phyloP scores from a whole-genome alignment of 1,140 invertebrate genomes.

The Drosophila azteca region DNA sequence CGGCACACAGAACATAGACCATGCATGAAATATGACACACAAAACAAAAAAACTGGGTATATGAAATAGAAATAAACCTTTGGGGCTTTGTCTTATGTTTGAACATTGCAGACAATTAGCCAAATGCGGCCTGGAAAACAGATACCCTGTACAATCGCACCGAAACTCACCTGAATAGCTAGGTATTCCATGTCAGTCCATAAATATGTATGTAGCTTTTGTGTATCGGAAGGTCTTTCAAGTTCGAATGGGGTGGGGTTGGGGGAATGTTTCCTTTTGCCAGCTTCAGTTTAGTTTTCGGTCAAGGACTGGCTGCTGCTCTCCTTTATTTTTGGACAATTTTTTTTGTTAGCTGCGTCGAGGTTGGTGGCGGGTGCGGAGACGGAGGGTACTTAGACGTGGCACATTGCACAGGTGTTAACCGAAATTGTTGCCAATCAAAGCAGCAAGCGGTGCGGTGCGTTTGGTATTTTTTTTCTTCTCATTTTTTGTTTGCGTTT shows the following conservation, averaged over 20 bases:
- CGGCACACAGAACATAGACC: conserved; percentile 38
- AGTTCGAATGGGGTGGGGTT: not conserved
- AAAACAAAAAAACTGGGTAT: conserved; percentile 7
- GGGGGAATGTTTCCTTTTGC: conserved; percentile 7
- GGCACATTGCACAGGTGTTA: conserved; percentile 41
- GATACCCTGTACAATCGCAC: no score
- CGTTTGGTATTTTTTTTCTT: conserved; percentile 10
- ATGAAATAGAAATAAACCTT: not conserved
- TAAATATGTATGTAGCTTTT: no score
- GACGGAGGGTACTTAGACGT: conserved; percentile 16
- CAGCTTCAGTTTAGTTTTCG: not conserved
- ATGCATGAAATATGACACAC: conserved; percentile 4
- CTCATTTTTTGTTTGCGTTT: conserved; percentile 1
- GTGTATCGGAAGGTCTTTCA: conserved; percentile 1
- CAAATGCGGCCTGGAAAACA: no score
- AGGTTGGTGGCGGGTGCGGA: conserved; percentile 4
- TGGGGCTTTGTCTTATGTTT: no score
- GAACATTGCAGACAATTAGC: no score
- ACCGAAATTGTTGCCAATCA: conserved; percentile 30
- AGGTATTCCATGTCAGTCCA: no score
- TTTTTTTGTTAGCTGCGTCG: conserved; percentile 12
- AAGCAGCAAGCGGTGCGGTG: conserved; percentile 1
- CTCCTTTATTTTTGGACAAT: conserved; percentile 1
- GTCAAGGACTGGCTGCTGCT: not conserved
- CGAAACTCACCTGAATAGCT: no score